A percentile compares a stretch with the other conserved stretches of the same genome.
Evolutionary conservation across 2,797 vertebrate species (phyloP).

Genomic region (Hydrophis major): DNA sequence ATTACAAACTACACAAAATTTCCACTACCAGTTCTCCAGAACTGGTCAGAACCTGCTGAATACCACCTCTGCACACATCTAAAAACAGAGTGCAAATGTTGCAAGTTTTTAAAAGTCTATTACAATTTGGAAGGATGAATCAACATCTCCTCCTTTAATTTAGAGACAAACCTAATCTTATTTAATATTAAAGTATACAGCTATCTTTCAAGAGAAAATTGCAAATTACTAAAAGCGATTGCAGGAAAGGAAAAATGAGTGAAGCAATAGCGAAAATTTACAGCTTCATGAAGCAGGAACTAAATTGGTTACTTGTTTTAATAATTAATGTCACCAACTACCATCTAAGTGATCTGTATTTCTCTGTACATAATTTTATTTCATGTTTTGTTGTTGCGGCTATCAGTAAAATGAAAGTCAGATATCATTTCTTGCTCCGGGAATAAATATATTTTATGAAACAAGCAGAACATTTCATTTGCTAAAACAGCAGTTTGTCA

Average conservation of each 20-base stretch:
- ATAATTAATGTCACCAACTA: neutral
- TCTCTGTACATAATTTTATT: conserved; percentile 7
- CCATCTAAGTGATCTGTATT: neutral
- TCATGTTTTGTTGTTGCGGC: neutral
- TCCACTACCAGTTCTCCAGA: too few species aligned
- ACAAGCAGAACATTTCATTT: conserved; percentile 8
- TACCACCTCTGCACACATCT: too few species aligned
- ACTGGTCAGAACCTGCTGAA: too few species aligned
- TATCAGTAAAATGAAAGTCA: neutral
- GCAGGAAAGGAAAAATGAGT: neutral
- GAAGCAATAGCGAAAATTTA: neutral
- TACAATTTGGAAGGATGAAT: neutral
- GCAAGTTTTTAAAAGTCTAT: neutral
- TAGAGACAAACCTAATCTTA: neutral
- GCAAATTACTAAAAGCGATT: neutral
- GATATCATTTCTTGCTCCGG: neutral
- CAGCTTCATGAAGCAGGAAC: neutral
- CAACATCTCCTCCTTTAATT: neutral
- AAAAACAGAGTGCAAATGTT: neutral
- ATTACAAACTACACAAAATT: too few species aligned
- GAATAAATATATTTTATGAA: conserved; percentile 7
- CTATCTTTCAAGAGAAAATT: neutral
- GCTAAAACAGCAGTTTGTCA: conserved; percentile 6
- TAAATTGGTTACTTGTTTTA: neutral
- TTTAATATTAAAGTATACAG: neutral